Evolutionary conservation across 2,888 invertebrate genomes (phyloP).

Genomic region (Apomyelois bistriatella): DNA sequence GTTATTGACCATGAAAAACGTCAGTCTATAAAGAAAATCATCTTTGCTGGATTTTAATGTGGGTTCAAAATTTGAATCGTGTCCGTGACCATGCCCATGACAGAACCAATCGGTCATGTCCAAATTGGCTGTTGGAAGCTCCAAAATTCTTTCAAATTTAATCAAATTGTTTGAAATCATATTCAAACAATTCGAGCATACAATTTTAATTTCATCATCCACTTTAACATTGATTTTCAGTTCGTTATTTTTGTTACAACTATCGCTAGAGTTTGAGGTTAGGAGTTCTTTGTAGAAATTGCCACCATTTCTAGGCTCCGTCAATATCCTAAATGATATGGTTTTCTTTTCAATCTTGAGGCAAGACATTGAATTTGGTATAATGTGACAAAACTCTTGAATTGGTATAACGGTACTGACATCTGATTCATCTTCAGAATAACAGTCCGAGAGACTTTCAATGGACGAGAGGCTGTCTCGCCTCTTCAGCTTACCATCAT

Average conservation of each 20-base stretch:
- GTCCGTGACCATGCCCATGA: constrained; percentile 46
- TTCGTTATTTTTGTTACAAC: constrained; percentile 33
- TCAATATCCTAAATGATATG: constrained; percentile 70
- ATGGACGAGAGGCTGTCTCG: constrained; percentile 69
- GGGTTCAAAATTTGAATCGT: constrained; percentile 27
- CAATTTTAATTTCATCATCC: constrained; percentile 48
- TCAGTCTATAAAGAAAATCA: constrained; percentile 80
- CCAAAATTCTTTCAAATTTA: constrained; percentile 79
- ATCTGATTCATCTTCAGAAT: constrained; percentile 61
- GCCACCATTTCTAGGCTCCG: constrained; percentile 66
- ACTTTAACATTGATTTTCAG: constrained; percentile 51
- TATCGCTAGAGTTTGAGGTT: constrained; percentile 33
- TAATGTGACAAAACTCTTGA: constrained; percentile 62
- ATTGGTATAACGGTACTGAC: constrained; percentile 55
- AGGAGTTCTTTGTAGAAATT: constrained; percentile 70
- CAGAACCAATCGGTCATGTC: constrained; percentile 85
- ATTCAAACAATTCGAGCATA: constrained; percentile 66
- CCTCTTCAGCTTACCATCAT: constrained; percentile 39
- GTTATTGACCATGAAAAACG: constrained; percentile 74
- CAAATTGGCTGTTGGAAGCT: constrained; percentile 80
- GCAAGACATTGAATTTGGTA: constrained; percentile 75
- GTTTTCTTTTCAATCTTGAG: constrained; percentile 68
- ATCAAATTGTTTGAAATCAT: constrained; percentile 63
- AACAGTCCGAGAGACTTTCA: constrained; percentile 69
- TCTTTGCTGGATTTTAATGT: constrained; percentile 64